phyloP scores from a whole-genome alignment of 2,888 invertebrate species.

The Trichogramma dendrolimi region DNA sequence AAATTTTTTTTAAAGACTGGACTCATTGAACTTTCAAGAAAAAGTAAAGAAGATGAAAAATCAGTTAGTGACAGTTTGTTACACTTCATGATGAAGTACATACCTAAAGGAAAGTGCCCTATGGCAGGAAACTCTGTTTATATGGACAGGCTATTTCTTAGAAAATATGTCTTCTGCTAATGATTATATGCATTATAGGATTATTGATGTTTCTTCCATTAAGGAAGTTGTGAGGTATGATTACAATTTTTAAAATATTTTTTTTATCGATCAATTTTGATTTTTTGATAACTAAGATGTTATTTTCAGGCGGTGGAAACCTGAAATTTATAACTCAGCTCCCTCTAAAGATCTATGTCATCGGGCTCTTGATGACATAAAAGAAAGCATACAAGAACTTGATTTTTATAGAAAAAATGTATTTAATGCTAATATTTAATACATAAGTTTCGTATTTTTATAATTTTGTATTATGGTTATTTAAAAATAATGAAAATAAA shows the following conservation, averaged over 20 bases:
- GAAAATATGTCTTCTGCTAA: slow-evolving; percentile 77
- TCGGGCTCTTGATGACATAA: slow-evolving; percentile 77
- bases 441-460: background rate
- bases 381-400: slow-evolving; percentile 80
- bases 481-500: too few relatives aligned
- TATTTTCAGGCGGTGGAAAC: slow-evolving; percentile 69
- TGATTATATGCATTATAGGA: slow-evolving; percentile 82
- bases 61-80: slow-evolving; percentile 70
- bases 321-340: slow-evolving; percentile 55
- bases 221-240: slow-evolving; percentile 68
- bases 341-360: slow-evolving; percentile 67
- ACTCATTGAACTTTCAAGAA: slow-evolving; percentile 67
- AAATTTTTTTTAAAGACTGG: slow-evolving; percentile 65
- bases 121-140: slow-evolving; percentile 86
- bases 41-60: slow-evolving; percentile 62
- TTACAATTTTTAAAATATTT: slow-evolving; percentile 21
- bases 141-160: slow-evolving; percentile 78
- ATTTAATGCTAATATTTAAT: slow-evolving; percentile 26
- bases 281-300: background rate
- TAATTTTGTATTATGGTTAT: background rate
- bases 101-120: slow-evolving; percentile 62
- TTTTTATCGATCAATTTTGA: background rate
- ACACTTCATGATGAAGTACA: slow-evolving; percentile 63
- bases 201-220: slow-evolving; percentile 86
- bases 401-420: slow-evolving; percentile 64